Conservation (phyloP, 2,113 vertebrate genomes). For the Forbesichthys agassizii region DNA sequence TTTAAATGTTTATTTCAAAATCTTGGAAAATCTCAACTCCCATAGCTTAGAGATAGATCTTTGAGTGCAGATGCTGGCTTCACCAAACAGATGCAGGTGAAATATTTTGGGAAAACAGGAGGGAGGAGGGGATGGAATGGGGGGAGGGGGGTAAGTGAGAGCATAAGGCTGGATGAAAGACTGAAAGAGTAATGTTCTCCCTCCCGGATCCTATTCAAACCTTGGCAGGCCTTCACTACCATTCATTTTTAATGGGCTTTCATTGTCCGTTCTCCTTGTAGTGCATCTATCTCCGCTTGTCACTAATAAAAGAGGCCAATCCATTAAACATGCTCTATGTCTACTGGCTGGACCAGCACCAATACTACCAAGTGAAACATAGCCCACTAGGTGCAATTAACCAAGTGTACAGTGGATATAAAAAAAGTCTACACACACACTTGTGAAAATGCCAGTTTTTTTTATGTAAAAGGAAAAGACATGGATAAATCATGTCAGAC, state of each 20-base stretch:
- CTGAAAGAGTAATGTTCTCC: constrained; percentile 38
- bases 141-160: constrained; percentile 28
- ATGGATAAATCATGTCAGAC: no score
- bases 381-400: constrained; percentile 39
- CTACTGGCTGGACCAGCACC: constrained; percentile 35
- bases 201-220: constrained; percentile 54
- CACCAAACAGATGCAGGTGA: constrained; percentile 20
- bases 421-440: no score
- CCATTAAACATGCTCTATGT: constrained; percentile 66
- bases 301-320: constrained; percentile 59
- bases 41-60: background rate
- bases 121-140: no score
- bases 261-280: constrained; percentile 67
- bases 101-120: constrained; percentile 8
- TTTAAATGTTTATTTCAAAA: no score
- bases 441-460: no score
- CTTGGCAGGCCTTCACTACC: constrained; percentile 50
- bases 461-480: no score
- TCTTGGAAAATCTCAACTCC: no score
- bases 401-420: constrained; percentile 7
- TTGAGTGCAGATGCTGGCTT: background rate
- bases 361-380: constrained; percentile 40
- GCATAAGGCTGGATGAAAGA: constrained; percentile 28
- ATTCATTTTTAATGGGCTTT: constrained; percentile 72
- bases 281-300: constrained; percentile 62